Conservation (phyloP, 2,888 invertebrate species). For the Kuschelorhynchus macadamiae region DNA sequence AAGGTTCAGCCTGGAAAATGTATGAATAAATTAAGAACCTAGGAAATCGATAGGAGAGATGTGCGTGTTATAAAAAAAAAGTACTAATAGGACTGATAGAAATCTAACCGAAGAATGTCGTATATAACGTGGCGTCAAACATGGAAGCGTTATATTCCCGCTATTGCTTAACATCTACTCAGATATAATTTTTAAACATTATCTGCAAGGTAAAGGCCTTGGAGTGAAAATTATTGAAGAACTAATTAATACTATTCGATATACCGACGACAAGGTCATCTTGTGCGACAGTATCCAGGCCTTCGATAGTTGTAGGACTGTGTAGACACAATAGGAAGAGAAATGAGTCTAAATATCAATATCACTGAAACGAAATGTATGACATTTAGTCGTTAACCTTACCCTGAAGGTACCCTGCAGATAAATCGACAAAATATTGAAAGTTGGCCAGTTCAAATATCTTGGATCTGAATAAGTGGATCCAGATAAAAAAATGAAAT, state of each 20-base stretch:
- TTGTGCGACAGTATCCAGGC: background rate
- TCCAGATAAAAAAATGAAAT: background rate
- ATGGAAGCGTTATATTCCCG: constrained; percentile 4
- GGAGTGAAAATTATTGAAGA: background rate
- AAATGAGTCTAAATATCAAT: constrained; percentile 25
- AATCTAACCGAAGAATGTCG: constrained; percentile 1
- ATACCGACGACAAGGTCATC: background rate
- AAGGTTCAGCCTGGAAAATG: constrained; percentile 5
- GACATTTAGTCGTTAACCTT: constrained; percentile 9
- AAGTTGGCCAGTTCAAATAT: background rate
- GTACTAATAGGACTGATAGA: background rate
- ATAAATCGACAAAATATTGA: background rate
- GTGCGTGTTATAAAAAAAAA: constrained; percentile 16
- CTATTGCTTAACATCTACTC: background rate
- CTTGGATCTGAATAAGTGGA: background rate
- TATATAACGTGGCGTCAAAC: constrained; percentile 12
- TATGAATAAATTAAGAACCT: constrained; percentile 14
- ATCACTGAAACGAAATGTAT: constrained; percentile 19
- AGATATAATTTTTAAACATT: background rate
- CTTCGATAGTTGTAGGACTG: background rate
- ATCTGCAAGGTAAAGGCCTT: background rate
- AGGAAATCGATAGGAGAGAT: constrained; percentile 14
- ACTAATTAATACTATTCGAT: background rate
- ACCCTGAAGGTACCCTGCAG: constrained; percentile 10
- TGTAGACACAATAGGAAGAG: constrained; percentile 1